phyloP scores from a whole-genome alignment of 2,888 invertebrate species.

The Penaeus monodon region DNA sequence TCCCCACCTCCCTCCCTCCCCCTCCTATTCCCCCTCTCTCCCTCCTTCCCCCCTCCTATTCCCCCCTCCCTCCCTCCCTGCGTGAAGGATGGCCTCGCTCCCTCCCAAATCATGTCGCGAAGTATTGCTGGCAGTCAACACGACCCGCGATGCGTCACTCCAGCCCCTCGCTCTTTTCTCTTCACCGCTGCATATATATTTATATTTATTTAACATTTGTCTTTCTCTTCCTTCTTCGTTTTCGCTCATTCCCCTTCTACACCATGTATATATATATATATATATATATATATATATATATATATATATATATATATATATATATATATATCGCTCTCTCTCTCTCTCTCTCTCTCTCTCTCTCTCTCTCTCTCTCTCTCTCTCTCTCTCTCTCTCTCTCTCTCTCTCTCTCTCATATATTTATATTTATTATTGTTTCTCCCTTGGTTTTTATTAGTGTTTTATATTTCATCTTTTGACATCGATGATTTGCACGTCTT shows the following conservation, averaged over 20 bases:
- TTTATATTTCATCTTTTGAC: no score
- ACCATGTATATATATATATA: background rate
- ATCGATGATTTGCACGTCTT: no score
- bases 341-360: no score
- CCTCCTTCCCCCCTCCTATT: background rate
- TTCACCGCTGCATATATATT: background rate
- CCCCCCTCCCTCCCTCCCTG: background rate
- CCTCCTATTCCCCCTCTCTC: no score
- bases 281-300: no score
- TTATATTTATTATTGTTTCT: background rate
- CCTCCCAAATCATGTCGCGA: no score
- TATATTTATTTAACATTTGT: background rate
- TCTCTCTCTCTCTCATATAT: background rate
- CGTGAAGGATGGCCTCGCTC: background rate
- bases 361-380: background rate
- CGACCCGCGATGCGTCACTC: no score
- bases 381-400: conserved; percentile 1
- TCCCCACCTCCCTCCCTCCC: background rate
- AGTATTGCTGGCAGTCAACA: no score
- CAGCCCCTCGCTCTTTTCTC: background rate
- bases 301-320: no score
- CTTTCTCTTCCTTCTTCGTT: background rate
- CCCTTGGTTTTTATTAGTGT: no score
- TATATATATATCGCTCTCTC: no score
- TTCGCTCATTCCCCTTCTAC: background rate